Base-by-base conservation (phyloP, 2,113 vertebrate species). In the Capra hircus region DNA sequence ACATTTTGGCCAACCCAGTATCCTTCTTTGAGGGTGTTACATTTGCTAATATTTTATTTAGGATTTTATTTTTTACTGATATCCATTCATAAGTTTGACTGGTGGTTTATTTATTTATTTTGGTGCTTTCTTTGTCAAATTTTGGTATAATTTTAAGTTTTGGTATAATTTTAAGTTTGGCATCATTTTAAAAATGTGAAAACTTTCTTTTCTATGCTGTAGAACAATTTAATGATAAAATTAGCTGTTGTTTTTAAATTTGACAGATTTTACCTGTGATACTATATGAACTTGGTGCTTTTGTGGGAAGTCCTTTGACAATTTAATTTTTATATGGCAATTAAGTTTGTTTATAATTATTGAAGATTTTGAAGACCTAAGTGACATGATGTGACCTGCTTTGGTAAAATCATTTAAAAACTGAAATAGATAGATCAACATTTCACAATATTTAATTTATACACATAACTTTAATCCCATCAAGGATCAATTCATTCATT, bases 401-500 rank as follows among this genome's bases (percentile, higher is more conserved):
- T 77, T n/a, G 71, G 62, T 85, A 95, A 85, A 95, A 85, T 85
- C 25, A 85, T 43, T 74, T 60, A 84, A 84, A 95, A 85, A 90
- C 40, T 57, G 93, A 94, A 94, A 82, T 57, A 57, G 36, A 48
- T 59, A 81, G 27, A 74, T 59, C 16, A 83, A 90, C 25, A 74
- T 40, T 83, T 90, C 21, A 28, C 53, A 94, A 94, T 57, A 83
- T 50, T 95, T 57, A 83, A 83, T 28, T 59, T 95, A 85, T 59
- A 77, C 30, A 74, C 27, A 28, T n/a, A 93, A 77, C 40, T 77
- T 84, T 36, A 86, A 77, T 36, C 33, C 36, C 21, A 89, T 67
- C 48, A 77, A 91, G 55, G 14, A 60, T 52, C 10, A 53, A 77
- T 62, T 77, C 17, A 57, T 57, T 50, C 43, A 80, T 82, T 90